These are phyloP conservation scores for Grus americana DNA, from an alignment of 2,113 vertebrate genomes.

Conservation along the genomic window DNA sequence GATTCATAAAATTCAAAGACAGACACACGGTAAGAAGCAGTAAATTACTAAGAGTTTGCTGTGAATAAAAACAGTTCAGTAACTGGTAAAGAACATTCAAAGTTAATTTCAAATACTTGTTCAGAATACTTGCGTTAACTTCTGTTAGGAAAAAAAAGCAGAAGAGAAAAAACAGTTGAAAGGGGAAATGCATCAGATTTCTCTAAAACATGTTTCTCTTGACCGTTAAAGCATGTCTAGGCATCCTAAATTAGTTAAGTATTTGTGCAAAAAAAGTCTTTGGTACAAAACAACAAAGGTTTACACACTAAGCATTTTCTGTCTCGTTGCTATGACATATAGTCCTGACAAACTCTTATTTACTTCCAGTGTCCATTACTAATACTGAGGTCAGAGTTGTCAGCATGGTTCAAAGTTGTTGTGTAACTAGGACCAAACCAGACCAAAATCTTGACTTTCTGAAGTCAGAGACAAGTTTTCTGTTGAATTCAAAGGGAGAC, in stretches of 20 bases:
- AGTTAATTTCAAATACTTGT: neutral
- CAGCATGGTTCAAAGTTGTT: neutral
- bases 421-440: neutral
- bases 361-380: neutral
- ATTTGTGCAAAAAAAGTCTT: neutral
- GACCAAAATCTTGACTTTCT: neutral
- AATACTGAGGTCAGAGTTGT: neutral
- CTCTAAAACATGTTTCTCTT: neutral
- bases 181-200: neutral
- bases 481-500: neutral
- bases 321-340: rapidly evolving
- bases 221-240: neutral
- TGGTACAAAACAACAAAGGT: neutral
- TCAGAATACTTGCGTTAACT: neutral
- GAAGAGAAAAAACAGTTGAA: neutral
- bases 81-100: neutral
- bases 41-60: neutral
- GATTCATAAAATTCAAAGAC: neutral
- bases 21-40: neutral
- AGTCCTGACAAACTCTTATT: neutral
- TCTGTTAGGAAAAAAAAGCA: neutral
- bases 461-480: neutral
- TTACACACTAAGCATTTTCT: neutral
- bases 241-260: neutral
- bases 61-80: neutral